phyloP scores from a whole-genome alignment of 1,140 invertebrate species.

The Drosophila rhopaloa region DNA sequence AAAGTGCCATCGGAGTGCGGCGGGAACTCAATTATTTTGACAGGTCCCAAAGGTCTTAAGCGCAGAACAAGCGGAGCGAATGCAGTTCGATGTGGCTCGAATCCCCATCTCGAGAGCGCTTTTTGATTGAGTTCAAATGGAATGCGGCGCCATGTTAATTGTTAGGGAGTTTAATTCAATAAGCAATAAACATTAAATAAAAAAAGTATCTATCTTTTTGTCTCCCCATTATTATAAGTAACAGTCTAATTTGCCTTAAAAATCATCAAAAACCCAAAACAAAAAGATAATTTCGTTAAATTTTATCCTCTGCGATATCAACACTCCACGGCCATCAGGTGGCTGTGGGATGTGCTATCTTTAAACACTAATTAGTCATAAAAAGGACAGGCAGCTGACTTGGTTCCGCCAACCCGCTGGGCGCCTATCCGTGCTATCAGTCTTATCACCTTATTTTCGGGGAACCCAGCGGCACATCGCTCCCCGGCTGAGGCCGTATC shows the following conservation, averaged over 20 bases:
- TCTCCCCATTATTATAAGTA: no score
- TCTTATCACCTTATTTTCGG: constrained; percentile 63
- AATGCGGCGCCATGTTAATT: constrained; percentile 19
- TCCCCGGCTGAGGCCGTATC: constrained; percentile 19
- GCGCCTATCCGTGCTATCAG: constrained; percentile 51
- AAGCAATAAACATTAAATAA: no score
- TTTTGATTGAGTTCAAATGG: not conserved
- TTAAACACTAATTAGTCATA: constrained; percentile 60
- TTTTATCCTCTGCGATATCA: constrained; percentile 11
- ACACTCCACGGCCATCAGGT: constrained; percentile 11
- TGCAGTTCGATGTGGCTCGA: constrained; percentile 58
- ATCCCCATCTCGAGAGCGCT: constrained; percentile 4
- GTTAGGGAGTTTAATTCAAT: not conserved
- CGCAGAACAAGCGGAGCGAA: constrained; percentile 65
- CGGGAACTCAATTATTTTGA: constrained; percentile 70
- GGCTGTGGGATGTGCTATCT: constrained; percentile 28
- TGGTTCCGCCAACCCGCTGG: constrained; percentile 35
- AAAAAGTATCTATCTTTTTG: no score
- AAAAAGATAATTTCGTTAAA: not conserved
- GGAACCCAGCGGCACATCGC: constrained; percentile 29
- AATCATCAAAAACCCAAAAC: no score
- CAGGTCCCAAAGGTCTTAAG: constrained; percentile 41
- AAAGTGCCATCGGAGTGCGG: constrained; percentile 9
- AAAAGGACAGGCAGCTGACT: constrained; percentile 53
- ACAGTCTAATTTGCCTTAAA: not conserved